Base-by-base conservation (phyloP, 1,140 invertebrate species). In the Sitodiplosis mosellana region DNA sequence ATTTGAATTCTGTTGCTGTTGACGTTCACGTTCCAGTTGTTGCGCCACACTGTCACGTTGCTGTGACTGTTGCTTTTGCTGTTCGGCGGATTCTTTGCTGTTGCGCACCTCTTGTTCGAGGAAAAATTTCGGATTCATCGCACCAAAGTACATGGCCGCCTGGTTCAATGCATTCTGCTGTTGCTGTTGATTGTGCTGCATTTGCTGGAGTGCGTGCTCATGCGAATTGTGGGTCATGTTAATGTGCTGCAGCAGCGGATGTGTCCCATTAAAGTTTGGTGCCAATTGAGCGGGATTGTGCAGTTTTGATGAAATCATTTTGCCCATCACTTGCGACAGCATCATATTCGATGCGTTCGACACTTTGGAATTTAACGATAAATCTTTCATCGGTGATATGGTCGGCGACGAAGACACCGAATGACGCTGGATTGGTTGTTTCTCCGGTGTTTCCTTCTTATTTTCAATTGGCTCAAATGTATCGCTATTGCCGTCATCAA, bases 61-160 rank as follows among this genome's bases (percentile, higher is more conserved):
- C 53, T 45, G 67, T 55, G 72, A 69, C 48, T 75, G 74, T 37
- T 75, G 72, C 46, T 74, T 70, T 37, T 72, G 70, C 43, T 70
- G 63, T 22, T 71, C 71, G 27, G 68, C 70, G 2, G 71, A 58
- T 65, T 78, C 80, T 66, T 76, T 82, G 14, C 71, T 78, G 66
- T 81, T 68, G 41, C 79, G 68, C 1, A 76, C 77, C 66, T 83
- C 80, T 57, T 80, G 80, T 63, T 84, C 81, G 64, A 83, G 68
- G 52, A 82, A 76, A 52, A 83, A 67, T 55, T 81, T 81, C 55
- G 81, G 78, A 53, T 27, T 27, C 27, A 27, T 27, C 10, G n/a
- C n/a, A 34, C 77, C 78, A 46, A 81, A 65, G 57, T 83, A 83
- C 79, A 83, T 82, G 34, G 79, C 80, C 2, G 80, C 78, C 14